Conservation (phyloP, 35 echinoderm and acorn worm genomes). For the Strongylocentrotus purpuratus region DNA sequence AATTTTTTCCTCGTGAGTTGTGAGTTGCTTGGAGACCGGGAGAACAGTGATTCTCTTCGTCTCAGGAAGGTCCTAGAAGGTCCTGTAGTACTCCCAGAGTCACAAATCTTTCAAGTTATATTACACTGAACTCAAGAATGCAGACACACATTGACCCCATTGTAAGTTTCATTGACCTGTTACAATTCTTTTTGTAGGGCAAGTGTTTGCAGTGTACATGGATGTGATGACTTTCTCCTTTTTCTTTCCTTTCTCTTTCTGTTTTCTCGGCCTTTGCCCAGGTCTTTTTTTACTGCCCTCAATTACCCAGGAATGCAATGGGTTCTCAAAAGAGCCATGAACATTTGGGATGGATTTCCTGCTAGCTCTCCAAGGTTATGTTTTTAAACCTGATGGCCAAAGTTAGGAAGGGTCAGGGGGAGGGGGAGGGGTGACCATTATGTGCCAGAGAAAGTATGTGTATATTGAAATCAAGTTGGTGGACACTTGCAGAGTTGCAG, state of each 20-base stretch:
- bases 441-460: too few relatives aligned
- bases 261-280: background rate
- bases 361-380: background rate
- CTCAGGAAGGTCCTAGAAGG: background rate
- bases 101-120: background rate
- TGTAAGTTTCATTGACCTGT: conserved; percentile 8
- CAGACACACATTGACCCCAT: conserved; percentile 12
- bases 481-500: too few relatives aligned
- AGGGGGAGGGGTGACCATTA: background rate
- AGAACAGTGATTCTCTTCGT: background rate
- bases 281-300: background rate
- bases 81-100: background rate
- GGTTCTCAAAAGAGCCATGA: background rate
- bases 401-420: background rate
- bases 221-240: background rate
- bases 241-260: too few relatives aligned
- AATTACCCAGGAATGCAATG: background rate
- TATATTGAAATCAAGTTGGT: too few relatives aligned
- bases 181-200: background rate
- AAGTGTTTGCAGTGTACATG: background rate
- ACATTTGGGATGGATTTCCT: background rate
- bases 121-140: background rate
- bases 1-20: background rate
- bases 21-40: background rate
- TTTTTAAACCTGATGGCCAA: background rate